Percentiles rank a stretch among this genome's conserved stretches.
phyloP scores from a whole-genome alignment of 2,113 vertebrate genomes.

The Syrrhaptes paradoxus region DNA sequence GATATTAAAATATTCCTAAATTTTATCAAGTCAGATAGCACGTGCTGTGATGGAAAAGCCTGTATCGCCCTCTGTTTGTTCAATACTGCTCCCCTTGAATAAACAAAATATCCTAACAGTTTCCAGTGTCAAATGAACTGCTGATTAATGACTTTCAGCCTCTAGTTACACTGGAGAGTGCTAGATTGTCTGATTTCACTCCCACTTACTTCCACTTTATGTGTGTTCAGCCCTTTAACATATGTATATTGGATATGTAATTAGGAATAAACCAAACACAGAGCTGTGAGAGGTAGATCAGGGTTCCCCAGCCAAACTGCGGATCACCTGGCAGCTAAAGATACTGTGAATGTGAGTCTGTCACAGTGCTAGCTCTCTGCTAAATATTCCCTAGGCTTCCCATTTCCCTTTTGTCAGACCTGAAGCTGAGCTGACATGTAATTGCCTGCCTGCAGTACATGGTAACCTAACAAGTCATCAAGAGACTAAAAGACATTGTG shows the following conservation, averaged over 20 bases:
- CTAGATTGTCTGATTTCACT: neutral
- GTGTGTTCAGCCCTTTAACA: neutral
- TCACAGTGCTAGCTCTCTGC: neutral
- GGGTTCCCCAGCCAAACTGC: neutral
- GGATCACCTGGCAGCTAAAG: neutral
- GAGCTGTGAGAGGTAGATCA: neutral
- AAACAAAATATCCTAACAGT: neutral
- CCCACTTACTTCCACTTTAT: neutral
- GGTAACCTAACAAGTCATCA: neutral
- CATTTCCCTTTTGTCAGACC: neutral
- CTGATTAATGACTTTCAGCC: neutral
- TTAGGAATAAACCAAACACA: neutral
- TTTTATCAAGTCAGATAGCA: neutral
- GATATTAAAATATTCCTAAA: neutral
- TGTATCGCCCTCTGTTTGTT: neutral
- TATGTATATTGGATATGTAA: neutral
- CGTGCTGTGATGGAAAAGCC: neutral
- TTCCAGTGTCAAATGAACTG: neutral
- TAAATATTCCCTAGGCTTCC: neutral
- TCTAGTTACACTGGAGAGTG: neutral
- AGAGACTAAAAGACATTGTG: neutral
- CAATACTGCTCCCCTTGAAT: neutral
- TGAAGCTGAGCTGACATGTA: neutral
- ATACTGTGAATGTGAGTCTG: rapidly evolving
- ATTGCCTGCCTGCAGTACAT: neutral